Evolutionary conservation across 1,140 invertebrate species (phyloP), one percentile per base, ranked within the genome.

Genomic region (Eciton burchellii): DNA sequence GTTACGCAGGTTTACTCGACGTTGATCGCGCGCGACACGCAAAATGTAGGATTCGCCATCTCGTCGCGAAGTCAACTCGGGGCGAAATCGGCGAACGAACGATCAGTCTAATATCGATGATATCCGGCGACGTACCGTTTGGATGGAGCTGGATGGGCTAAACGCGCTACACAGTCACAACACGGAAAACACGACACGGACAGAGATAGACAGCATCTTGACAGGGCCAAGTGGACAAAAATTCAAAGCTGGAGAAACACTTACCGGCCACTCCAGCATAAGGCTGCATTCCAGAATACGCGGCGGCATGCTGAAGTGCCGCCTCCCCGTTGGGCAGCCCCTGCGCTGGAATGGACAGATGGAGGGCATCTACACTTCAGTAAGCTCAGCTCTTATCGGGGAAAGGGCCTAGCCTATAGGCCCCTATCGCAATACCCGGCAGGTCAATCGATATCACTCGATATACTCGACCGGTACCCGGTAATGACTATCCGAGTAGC

Each of bases 241-340:
- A 82, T 74, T 79, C 68, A 79, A 83, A 88, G 84, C 85, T 84
- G 45, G 84, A 74, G 57, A 90, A 84, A 57, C 57, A 97, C 97
- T 97, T 95, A 98, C 97, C 97, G 95, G 98, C 98, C 94, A 97
- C 97, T 94, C 97, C 91, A 84, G 97, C 96, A 95, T 98, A 98
- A 82, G 97, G 97, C 94, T 97, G 97, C 95, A 98, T 97, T 91
- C 97, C 97, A 83, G 97, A 95, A 95, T 98, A 98, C 87, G 96
- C 96, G 86, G 94, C 93, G 89, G 96, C 96, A 94, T 97, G 97
- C 92, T 97, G 97, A 81, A 98, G 95, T 57, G 97, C 96, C 79
- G 95, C 95, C 81, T 98, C 98, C 85, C 98, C 98, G 94, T 98
- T 98, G 86, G 97, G 96, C 91, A 98, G 94, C 84, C 97, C 97